Base-by-base conservation (phyloP, 2,797 vertebrate species). In the Aphelocoma californica region DNA sequence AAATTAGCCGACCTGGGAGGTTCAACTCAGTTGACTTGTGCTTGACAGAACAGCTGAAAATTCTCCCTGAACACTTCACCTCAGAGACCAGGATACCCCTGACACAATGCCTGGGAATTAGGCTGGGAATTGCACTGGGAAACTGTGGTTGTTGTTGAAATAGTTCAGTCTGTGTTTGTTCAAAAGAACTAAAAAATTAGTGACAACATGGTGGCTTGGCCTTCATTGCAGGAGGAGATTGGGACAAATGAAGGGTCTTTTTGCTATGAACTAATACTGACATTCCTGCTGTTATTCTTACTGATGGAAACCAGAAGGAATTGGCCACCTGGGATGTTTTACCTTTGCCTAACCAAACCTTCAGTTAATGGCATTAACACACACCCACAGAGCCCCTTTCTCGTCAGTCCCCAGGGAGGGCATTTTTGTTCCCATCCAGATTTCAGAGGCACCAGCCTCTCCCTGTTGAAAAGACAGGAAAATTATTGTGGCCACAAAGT, bases 261-360 rank as follows among this genome's bases (percentile, higher is more conserved):
- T 84, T 71, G 25, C 40, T 36, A 18, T 2, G 1, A 77, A 2
- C 15, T 34, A 2, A 21, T 40, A 0, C 4, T 48, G 32, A 1
- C 60, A 28, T 79, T 78, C 73, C 62, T 79, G 42, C 45, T 57
- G 21, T 51, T 58, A 0, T 10, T 70, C 12, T 23, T 50, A 20
- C 31, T 66, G 7, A 4, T 7, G 20, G 32, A n/a, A 81, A 17
- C 9, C 7, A 28, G 32, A 32, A 57, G 53, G 69, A 64, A 53
- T 10, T 60, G 40, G 3, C 36, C 40, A 19, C 2, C 9, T 34
- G 21, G 29, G 40, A 26, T 20, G 16, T 47, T 40, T 38, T 20
- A 5, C 17, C 11, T 53, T 44, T 36, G 40, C 45, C 69, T 53
- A 23, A 25, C 13, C 62, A 60, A 71, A 31, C 21, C 7, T 44